Evolutionary conservation across 2,113 vertebrate species (phyloP).

Genomic region (Trachemys scripta): DNA sequence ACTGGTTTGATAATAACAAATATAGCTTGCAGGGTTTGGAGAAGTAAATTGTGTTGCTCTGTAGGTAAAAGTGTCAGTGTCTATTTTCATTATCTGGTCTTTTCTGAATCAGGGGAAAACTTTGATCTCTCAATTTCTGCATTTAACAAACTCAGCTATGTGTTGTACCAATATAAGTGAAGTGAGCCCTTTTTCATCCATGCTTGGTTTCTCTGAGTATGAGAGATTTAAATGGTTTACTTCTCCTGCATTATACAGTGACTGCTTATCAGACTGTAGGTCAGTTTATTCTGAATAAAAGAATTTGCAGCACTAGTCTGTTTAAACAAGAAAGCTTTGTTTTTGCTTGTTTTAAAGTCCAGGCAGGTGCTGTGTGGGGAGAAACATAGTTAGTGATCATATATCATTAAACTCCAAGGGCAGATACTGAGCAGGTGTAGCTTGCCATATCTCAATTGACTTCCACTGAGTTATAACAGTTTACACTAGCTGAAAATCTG

Average conservation of each 20-base stretch:
- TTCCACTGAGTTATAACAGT: neutral
- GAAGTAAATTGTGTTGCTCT: slow-evolving; percentile 10
- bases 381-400: neutral
- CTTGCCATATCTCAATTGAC: neutral
- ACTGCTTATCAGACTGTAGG: fast-evolving
- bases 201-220: neutral
- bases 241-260: neutral
- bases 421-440: neutral
- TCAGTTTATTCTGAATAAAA: neutral
- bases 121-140: neutral
- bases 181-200: neutral
- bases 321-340: neutral
- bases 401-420: neutral
- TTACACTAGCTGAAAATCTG: neutral
- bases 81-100: slow-evolving; percentile 35
- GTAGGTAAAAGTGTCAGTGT: slow-evolving; percentile 15
- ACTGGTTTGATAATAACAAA: slow-evolving; percentile 35
- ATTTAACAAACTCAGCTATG: slow-evolving; percentile 11
- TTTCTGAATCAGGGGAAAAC: neutral
- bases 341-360: neutral
- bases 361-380: neutral
- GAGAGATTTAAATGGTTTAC: neutral
- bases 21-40: slow-evolving; percentile 22
- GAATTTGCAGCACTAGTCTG: neutral
- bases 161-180: slow-evolving; percentile 2